These are phyloP conservation scores for Podabrus alpinus DNA, from an alignment of 2,888 invertebrate genomes.

Conservation along the genomic window DNA sequence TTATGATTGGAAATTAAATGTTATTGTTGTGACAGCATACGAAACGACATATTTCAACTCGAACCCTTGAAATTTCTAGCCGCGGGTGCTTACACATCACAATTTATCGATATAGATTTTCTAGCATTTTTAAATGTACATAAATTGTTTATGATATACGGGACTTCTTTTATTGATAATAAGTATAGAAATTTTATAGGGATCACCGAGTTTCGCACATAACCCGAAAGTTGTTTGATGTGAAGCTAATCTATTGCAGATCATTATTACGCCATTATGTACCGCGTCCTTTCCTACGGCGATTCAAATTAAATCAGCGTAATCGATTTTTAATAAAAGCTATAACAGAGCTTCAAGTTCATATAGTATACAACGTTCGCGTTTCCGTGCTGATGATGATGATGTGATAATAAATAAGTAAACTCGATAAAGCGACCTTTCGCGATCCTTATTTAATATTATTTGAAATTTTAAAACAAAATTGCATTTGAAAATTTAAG, in stretches of 20 bases:
- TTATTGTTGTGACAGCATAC: not conserved
- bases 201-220: not conserved
- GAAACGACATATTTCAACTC: not conserved
- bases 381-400: not conserved
- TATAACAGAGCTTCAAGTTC: not conserved
- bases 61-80: not conserved
- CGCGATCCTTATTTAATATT: not conserved
- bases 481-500: too few species aligned
- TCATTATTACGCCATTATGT: not conserved
- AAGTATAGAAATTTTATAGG: too few species aligned
- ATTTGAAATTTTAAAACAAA: not conserved
- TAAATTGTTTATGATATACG: not conserved
- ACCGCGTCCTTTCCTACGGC: not conserved
- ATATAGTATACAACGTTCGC: not conserved
- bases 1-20: not conserved
- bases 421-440: not conserved
- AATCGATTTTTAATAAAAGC: not conserved
- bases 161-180: too few species aligned
- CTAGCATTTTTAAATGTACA: not conserved
- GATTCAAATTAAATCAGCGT: not conserved
- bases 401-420: not conserved
- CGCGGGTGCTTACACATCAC: not conserved
- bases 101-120: not conserved
- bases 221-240: not conserved
- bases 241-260: not conserved